Evolutionary conservation across 2,888 invertebrate genomes (phyloP).

Genomic region (Temnothorax ravouxi): DNA sequence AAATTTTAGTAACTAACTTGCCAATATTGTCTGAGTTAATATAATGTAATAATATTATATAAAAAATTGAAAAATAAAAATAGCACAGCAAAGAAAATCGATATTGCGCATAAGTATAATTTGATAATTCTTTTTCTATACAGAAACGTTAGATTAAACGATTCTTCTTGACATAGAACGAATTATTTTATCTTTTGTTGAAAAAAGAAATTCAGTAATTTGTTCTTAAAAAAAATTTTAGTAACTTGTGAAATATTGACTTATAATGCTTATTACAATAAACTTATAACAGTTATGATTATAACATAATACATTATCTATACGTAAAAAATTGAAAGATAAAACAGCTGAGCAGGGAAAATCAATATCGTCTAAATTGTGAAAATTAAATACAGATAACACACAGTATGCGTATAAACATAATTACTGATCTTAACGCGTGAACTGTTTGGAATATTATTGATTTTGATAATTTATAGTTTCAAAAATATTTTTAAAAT

Average conservation of each 20-base stretch:
- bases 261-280: too few species aligned
- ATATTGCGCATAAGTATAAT: neutral
- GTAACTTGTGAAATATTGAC: neutral
- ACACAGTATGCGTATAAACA: neutral
- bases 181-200: neutral
- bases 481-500: neutral
- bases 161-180: neutral
- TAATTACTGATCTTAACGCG: neutral
- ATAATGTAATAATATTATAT: conserved; percentile 8
- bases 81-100: neutral
- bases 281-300: neutral
- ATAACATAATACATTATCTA: neutral
- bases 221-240: neutral
- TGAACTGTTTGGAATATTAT: neutral
- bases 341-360: neutral
- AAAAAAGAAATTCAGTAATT: neutral
- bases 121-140: neutral
- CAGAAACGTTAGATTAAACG: neutral
- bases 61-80: neutral
- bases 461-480: neutral
- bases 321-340: neutral
- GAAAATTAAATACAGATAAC: neutral
- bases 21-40: neutral
- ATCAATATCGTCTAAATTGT: neutral
- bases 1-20: neutral